These are phyloP conservation scores for Pitangus sulphuratus DNA, from an alignment of 2,797 vertebrate genomes.

Conservation along the genomic window DNA sequence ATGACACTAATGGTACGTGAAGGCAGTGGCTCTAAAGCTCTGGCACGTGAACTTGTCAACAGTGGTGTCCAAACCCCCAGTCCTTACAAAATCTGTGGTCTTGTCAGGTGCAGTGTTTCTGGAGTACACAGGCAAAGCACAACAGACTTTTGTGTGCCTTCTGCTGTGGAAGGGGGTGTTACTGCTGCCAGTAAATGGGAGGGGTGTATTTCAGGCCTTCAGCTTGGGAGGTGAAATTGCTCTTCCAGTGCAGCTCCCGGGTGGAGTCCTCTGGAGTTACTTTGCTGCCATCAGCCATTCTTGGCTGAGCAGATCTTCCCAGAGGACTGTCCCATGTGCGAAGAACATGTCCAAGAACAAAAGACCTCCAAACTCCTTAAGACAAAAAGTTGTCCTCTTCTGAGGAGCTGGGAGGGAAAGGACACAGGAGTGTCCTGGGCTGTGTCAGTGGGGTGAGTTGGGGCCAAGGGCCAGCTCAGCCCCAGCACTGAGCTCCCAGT, in stretches of 20 bases:
- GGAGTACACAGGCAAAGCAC: neutral
- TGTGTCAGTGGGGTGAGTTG: neutral
- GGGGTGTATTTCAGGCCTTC: neutral
- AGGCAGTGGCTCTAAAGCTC: neutral
- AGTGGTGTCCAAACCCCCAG: neutral
- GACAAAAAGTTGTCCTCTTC: neutral
- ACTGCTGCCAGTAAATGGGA: neutral
- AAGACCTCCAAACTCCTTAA: neutral
- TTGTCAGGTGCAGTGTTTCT: neutral
- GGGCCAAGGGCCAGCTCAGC: neutral
- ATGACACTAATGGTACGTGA: rapidly evolving
- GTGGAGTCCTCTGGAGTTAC: neutral
- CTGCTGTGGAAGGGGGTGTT: neutral
- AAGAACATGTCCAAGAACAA: neutral
- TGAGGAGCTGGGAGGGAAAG: neutral
- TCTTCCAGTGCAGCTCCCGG: neutral
- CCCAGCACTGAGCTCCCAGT: neutral
- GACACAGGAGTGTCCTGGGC: neutral
- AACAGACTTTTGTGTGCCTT: neutral
- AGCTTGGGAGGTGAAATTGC: neutral
- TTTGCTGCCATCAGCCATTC: neutral
- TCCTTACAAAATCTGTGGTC: neutral
- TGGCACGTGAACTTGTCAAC: neutral
- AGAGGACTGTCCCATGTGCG: neutral
- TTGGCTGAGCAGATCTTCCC: neutral